A percentile compares a stretch with the other conserved stretches of the same genome.
Evolutionary conservation across 2,888 invertebrate genomes (phyloP).

Genomic region (Dryocosmus kuriphilus): DNA sequence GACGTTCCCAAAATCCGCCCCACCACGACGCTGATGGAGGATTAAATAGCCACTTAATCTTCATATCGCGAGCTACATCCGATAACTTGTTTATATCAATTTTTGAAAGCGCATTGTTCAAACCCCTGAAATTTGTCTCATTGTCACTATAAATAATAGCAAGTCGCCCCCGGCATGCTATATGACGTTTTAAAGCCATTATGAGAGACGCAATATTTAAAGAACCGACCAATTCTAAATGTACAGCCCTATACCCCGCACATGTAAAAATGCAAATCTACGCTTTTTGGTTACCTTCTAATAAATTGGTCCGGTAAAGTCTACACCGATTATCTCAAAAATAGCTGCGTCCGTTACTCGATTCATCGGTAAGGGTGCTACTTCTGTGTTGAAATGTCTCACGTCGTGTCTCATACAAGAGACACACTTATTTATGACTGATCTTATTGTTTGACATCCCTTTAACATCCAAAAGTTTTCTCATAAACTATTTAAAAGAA

Average conservation of each 20-base stretch:
- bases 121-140: slow-evolving; percentile 66
- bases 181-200: slow-evolving; percentile 64
- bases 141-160: slow-evolving; percentile 70
- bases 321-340: slow-evolving; percentile 65
- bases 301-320: slow-evolving; percentile 69
- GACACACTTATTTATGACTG: slow-evolving; percentile 48
- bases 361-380: slow-evolving; percentile 63
- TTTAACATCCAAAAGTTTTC: slow-evolving; percentile 52
- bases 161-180: slow-evolving; percentile 66
- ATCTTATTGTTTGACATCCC: slow-evolving; percentile 45
- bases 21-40: slow-evolving; percentile 47
- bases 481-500: slow-evolving; percentile 46
- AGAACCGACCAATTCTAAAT: slow-evolving; percentile 69
- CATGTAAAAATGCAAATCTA: slow-evolving; percentile 74
- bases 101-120: slow-evolving; percentile 27
- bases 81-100: slow-evolving; percentile 15
- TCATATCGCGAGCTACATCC: not conserved
- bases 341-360: slow-evolving; percentile 51
- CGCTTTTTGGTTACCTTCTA: slow-evolving; percentile 55
- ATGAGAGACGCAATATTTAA: slow-evolving; percentile 66
- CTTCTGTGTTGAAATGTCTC: slow-evolving; percentile 50
- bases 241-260: slow-evolving; percentile 69
- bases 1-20: slow-evolving; percentile 51
- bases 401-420: slow-evolving; percentile 53
- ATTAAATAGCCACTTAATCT: slow-evolving; percentile 49